phyloP scores from a whole-genome alignment of 37 sponge, comb jelly and placozoan genomes.

The Amphimedon queenslandica region DNA sequence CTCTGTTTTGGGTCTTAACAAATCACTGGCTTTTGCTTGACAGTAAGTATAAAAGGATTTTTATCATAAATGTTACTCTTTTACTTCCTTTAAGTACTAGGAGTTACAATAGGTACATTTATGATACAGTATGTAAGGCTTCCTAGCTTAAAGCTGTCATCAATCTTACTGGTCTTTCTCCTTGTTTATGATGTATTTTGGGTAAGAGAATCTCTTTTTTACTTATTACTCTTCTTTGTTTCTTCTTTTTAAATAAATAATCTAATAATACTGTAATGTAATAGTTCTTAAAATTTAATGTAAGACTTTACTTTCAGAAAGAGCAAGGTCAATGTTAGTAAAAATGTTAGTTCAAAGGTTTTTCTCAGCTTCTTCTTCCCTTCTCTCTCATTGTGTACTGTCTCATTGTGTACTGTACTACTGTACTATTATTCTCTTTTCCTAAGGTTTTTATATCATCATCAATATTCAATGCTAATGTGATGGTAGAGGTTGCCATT shows the following conservation, averaged over 20 bases:
- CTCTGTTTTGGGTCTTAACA: background rate
- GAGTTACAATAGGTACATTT: conserved; percentile 44
- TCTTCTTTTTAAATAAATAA: too few species aligned
- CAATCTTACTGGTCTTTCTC: conserved; percentile 46
- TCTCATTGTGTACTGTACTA: background rate
- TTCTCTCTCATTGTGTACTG: background rate
- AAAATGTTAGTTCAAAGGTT: background rate
- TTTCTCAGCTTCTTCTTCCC: background rate
- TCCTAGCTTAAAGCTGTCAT: conserved; percentile 58
- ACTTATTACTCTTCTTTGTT: too few species aligned
- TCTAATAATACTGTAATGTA: too few species aligned
- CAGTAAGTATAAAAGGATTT: too few species aligned
- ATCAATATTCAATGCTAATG: conserved; percentile 60
- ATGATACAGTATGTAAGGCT: conserved; percentile 65
- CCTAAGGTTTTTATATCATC: conserved; percentile 67
- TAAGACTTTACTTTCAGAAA: too few species aligned
- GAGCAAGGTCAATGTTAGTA: background rate
- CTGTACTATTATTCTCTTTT: background rate
- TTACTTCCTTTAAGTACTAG: conserved; percentile 35
- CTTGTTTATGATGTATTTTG: conserved; percentile 77
- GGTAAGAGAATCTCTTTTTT: conserved; percentile 53
- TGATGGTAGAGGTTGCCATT: conserved; percentile 75
- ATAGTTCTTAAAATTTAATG: too few species aligned
- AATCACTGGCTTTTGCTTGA: too few species aligned
- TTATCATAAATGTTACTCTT: background rate